These are phyloP conservation scores for Puma concolor DNA, from an alignment of 2,113 vertebrate species.

Conservation along the genomic window DNA sequence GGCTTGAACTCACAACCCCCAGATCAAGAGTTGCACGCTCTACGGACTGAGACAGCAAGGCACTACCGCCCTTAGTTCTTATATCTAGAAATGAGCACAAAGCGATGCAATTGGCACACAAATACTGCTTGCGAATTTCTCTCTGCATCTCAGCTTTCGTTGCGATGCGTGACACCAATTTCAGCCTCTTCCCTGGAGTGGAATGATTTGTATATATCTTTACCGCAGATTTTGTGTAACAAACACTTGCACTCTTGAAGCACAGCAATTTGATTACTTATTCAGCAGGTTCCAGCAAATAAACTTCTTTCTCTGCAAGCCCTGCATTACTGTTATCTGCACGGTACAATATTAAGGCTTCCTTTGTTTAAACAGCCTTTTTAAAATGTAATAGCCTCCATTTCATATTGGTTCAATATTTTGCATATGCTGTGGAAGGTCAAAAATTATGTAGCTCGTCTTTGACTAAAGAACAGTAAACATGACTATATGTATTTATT, in stretches of 20 bases:
- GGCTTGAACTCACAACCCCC: no score
- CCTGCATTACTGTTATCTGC: neutral
- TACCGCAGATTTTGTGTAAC: neutral
- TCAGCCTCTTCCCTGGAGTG: neutral
- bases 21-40: no score
- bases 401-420: neutral
- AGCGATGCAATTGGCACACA: neutral
- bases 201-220: neutral
- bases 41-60: no score
- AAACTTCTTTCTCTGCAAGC: neutral
- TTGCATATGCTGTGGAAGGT: neutral
- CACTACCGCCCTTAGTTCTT: neutral
- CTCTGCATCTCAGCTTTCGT: neutral
- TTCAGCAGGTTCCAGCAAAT: neutral
- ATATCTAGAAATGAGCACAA: neutral
- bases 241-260: neutral
- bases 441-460: neutral
- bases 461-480: slow-evolving; percentile 18
- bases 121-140: neutral
- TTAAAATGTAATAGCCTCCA: neutral
- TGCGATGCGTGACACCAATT: neutral
- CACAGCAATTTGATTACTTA: neutral
- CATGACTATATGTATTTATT: accelerated
- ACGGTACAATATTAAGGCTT: neutral
- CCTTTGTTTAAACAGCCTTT: slow-evolving; percentile 4